Evolutionary conservation across 1,140 invertebrate genomes (phyloP).

Genomic region (Orius insidiosus): DNA sequence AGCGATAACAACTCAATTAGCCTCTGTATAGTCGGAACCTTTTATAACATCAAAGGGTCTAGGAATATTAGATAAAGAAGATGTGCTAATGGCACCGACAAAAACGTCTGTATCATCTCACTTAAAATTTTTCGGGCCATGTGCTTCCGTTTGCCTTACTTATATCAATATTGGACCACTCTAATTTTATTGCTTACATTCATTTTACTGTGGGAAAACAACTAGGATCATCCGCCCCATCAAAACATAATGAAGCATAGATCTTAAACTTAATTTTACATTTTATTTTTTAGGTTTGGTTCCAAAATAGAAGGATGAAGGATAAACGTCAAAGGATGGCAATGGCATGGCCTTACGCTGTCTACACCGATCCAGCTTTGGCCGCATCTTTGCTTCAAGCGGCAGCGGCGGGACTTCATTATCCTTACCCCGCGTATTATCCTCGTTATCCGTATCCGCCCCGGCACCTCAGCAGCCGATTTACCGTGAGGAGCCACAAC

Average conservation of each 20-base stretch:
- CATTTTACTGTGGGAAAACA: no score
- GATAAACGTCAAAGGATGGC: slow-evolving; percentile 89
- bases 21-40: neutral
- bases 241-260: no score
- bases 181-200: no score
- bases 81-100: neutral
- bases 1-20: neutral
- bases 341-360: slow-evolving; percentile 84
- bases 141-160: no score
- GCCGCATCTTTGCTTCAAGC: slow-evolving; percentile 82
- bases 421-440: slow-evolving; percentile 21
- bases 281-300: slow-evolving; percentile 69
- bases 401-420: slow-evolving; percentile 32
- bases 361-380: slow-evolving; percentile 81
- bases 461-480: slow-evolving; percentile 8
- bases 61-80: neutral
- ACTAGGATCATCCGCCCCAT: no score
- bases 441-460: slow-evolving; percentile 18
- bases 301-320: slow-evolving; percentile 98
- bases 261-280: no score
- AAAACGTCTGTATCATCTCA: no score
- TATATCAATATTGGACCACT: no score
- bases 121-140: no score
- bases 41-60: no score
- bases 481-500: slow-evolving; percentile 24